Evolutionary conservation across 2,113 vertebrate genomes (phyloP).

Genomic region (Platysteira castanea): DNA sequence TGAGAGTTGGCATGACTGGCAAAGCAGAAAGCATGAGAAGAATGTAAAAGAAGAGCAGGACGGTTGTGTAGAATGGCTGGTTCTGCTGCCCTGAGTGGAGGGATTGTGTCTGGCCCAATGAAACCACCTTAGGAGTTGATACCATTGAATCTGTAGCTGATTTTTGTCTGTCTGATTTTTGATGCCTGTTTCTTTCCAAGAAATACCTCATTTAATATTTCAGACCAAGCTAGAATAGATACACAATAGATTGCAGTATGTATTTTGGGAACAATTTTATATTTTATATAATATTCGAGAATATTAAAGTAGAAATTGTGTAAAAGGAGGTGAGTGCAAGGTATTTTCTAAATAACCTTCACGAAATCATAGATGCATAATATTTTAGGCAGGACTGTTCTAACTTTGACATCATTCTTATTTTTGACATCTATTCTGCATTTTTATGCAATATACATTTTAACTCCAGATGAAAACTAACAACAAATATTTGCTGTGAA

Average conservation of each 20-base stretch:
- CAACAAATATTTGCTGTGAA: not conserved
- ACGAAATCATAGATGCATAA: accelerated
- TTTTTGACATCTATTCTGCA: not conserved
- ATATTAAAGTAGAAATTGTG: not conserved
- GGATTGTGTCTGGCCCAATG: not conserved
- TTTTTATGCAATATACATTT: not conserved
- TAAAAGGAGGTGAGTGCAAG: not conserved
- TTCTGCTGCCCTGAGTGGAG: not conserved
- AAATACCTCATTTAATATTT: not conserved
- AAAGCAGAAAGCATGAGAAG: not conserved
- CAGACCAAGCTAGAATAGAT: not conserved
- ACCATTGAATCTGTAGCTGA: not conserved
- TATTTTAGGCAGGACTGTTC: not conserved
- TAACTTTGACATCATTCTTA: not conserved
- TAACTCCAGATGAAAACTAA: not conserved
- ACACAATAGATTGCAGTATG: not conserved
- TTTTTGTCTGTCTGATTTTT: not conserved
- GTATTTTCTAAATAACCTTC: not conserved
- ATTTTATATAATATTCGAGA: not conserved
- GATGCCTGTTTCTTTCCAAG: not conserved
- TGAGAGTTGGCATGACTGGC: not conserved
- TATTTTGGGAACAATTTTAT: not conserved
- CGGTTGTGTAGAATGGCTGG: not conserved
- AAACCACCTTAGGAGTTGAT: not conserved
- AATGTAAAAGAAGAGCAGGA: not conserved